A percentile compares a stretch with the other conserved stretches of the same genome.
These are phyloP conservation scores for Cantharis flavilabris DNA, from an alignment of 2,888 invertebrate genomes.

Conservation along the genomic window DNA sequence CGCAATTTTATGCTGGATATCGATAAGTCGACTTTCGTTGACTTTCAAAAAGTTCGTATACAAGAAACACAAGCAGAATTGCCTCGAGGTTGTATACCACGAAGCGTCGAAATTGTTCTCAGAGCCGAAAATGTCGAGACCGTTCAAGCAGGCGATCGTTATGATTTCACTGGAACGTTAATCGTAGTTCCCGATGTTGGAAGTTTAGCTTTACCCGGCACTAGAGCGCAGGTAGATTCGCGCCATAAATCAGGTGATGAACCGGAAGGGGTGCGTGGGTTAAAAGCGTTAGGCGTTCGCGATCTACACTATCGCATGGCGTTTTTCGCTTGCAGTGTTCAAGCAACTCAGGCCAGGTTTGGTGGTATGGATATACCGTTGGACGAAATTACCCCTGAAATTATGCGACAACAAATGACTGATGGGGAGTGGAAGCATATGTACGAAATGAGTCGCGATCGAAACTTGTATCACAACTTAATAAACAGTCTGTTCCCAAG, in stretches of 20 bases:
- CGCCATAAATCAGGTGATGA: slow-evolving; percentile 74
- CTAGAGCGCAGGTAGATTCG: slow-evolving; percentile 80
- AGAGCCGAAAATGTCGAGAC: slow-evolving; percentile 95
- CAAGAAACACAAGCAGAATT: slow-evolving; percentile 98
- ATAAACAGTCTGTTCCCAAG: slow-evolving; percentile 93
- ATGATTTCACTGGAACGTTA: slow-evolving; percentile 93
- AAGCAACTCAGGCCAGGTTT: slow-evolving; percentile 84
- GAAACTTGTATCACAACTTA: slow-evolving; percentile 86
- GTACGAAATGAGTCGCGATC: slow-evolving; percentile 96
- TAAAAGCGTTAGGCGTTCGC: slow-evolving; percentile 74
- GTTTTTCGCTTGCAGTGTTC: slow-evolving; percentile 92
- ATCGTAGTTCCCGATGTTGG: slow-evolving; percentile 98
- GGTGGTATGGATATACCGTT: slow-evolving; percentile 83
- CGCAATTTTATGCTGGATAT: slow-evolving; percentile 88
- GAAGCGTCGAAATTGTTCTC: slow-evolving; percentile 93
- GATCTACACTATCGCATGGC: slow-evolving; percentile 88
- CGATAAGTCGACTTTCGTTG: slow-evolving; percentile 93
- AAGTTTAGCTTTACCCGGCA: slow-evolving; percentile 82
- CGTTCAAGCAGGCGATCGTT: slow-evolving; percentile 83
- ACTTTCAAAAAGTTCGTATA: slow-evolving; percentile 95
- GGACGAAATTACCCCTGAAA: slow-evolving; percentile 89
- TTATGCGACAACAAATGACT: slow-evolving; percentile 92
- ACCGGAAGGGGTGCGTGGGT: slow-evolving; percentile 67
- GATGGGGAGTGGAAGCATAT: slow-evolving; percentile 93
- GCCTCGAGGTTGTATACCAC: slow-evolving; percentile 94